A percentile compares a stretch with the other conserved stretches of the same genome.
phyloP scores from a whole-genome alignment of 1,140 invertebrate species.

The Daktulosphaira vitifoliae region DNA sequence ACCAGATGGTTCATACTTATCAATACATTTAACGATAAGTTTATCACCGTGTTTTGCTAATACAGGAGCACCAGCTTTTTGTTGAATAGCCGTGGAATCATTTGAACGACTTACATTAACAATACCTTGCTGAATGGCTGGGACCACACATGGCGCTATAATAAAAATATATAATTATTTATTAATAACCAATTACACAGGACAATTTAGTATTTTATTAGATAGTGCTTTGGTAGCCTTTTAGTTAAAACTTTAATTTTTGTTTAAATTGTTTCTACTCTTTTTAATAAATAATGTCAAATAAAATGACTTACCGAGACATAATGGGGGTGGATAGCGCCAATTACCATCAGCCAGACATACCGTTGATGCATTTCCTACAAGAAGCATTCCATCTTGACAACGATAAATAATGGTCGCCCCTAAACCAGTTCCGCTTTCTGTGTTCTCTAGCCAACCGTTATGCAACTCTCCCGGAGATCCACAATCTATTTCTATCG shows the following conservation, averaged over 20 bases:
- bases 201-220: no score
- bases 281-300: not conserved
- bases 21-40: conserved; percentile 76
- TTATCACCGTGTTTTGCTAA: conserved; percentile 75
- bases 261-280: no score
- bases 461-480: conserved; percentile 82
- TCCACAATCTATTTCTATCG: conserved; percentile 85
- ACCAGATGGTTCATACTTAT: conserved; percentile 76
- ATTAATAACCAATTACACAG: no score
- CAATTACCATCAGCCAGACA: conserved; percentile 88
- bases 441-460: conserved; percentile 90
- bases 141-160: conserved; percentile 80
- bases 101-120: conserved; percentile 34
- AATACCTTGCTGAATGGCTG: conserved; percentile 72
- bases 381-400: conserved; percentile 83
- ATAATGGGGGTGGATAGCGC: conserved; percentile 84
- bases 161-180: conserved; percentile 11
- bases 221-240: no score
- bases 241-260: no score
- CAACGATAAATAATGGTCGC: conserved; percentile 90
- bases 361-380: conserved; percentile 77
- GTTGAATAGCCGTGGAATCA: conserved; percentile 37
- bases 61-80: conserved; percentile 27
- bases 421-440: conserved; percentile 76
- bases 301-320: conserved; percentile 53